Conservation (phyloP, 2,888 invertebrate genomes). For the Uropetala carovei region DNA sequence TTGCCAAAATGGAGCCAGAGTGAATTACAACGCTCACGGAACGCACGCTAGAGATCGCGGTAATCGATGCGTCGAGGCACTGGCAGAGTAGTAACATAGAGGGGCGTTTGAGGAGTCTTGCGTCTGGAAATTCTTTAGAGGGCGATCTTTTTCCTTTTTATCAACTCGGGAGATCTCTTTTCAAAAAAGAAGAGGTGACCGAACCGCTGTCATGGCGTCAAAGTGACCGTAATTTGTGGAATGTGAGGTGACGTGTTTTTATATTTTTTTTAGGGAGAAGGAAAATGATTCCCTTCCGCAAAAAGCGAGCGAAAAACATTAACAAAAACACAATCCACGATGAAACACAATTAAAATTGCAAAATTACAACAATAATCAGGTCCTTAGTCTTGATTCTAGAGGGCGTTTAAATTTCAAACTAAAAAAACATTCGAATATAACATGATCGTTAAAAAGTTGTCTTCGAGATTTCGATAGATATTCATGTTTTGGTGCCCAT, state of each 20-base stretch:
- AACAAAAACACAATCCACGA: too few relatives aligned
- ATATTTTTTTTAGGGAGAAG: neutral
- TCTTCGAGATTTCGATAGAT: too few relatives aligned
- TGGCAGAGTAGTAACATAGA: neutral
- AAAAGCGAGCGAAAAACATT: too few relatives aligned
- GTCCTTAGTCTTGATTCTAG: too few relatives aligned
- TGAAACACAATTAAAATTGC: too few relatives aligned
- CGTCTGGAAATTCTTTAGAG: neutral
- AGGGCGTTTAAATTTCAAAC: too few relatives aligned
- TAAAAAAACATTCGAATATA: too few relatives aligned
- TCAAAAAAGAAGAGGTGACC: neutral
- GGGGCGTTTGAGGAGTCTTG: neutral
- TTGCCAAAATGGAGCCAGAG: conserved; percentile 15
- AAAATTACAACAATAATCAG: too few relatives aligned
- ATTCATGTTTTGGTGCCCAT: too few relatives aligned
- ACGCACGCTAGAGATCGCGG: neutral
- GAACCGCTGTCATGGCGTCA: neutral
- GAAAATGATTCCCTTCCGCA: neutral
- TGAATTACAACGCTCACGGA: conserved; percentile 1
- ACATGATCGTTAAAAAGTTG: too few relatives aligned
- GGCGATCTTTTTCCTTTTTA: neutral
- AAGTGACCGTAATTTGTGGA: neutral
- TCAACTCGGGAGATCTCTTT: neutral
- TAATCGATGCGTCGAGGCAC: neutral
- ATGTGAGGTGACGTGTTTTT: neutral